These are phyloP conservation scores for Lichenostomus cassidix DNA, from an alignment of 2,113 vertebrate genomes.

Conservation along the genomic window DNA sequence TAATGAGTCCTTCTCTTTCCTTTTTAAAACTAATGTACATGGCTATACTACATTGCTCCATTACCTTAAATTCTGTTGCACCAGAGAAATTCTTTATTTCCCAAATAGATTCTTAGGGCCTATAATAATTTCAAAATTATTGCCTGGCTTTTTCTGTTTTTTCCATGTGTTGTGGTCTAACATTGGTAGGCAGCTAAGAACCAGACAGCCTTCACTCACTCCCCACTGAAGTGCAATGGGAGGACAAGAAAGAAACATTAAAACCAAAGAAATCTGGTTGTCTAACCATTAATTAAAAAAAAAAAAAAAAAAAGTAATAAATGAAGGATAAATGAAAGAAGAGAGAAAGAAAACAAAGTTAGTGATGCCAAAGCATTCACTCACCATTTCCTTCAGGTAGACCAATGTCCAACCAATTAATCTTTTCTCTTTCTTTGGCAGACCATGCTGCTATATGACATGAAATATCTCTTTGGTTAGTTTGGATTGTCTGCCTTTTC, in stretches of 20 bases:
- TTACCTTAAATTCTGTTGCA: neutral
- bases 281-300: neutral
- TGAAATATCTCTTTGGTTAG: neutral
- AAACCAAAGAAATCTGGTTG: neutral
- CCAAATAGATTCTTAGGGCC: neutral
- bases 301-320: neutral
- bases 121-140: neutral
- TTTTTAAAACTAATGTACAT: neutral
- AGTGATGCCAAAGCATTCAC: neutral
- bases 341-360: neutral
- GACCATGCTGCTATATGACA: too few species aligned
- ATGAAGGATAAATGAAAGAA: neutral
- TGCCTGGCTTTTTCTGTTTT: neutral
- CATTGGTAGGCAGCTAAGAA: neutral
- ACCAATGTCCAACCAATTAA: neutral
- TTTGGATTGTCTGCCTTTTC: neutral
- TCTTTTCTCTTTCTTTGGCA: neutral
- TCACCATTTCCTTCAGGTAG: neutral
- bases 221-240: rapidly evolving
- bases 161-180: neutral
- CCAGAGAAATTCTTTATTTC: neutral
- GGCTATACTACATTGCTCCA: neutral
- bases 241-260: neutral
- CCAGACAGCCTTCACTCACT: neutral
- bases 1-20: neutral